Evolutionary conservation across 2,113 vertebrate species (phyloP).

Genomic region (Hemicordylus capensis): DNA sequence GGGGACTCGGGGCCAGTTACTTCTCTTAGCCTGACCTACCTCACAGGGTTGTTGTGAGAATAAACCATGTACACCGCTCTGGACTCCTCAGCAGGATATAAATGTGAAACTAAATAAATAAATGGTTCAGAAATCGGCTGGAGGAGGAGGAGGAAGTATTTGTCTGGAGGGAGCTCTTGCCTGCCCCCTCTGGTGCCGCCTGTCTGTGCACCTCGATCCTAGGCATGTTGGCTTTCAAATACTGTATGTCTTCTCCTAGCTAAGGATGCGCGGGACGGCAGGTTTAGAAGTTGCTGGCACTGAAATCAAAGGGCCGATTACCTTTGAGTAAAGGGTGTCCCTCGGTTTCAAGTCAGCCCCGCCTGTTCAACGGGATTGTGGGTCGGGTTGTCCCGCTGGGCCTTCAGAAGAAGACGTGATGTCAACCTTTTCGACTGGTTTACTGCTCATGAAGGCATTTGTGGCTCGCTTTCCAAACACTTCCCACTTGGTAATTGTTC

Average conservation of each 20-base stretch:
- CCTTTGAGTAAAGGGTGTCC: background rate
- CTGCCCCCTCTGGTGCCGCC: too few species aligned
- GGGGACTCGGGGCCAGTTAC: too few species aligned
- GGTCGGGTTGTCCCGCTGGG: background rate
- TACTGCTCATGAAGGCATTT: slow-evolving; percentile 73
- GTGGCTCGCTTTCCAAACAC: slow-evolving; percentile 78
- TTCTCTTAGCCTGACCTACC: too few species aligned
- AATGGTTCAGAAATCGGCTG: too few species aligned
- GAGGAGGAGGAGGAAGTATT: too few species aligned
- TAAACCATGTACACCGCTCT: too few species aligned
- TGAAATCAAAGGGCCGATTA: background rate
- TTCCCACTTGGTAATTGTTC: slow-evolving; percentile 82
- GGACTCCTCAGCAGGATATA: too few species aligned
- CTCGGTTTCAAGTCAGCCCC: background rate
- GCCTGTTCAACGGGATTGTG: background rate
- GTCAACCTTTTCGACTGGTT: slow-evolving; percentile 60
- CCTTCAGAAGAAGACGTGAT: slow-evolving; percentile 16
- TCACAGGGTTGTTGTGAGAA: too few species aligned
- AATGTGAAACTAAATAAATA: too few species aligned
- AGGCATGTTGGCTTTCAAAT: background rate
- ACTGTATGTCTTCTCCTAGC: background rate
- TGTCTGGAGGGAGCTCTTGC: too few species aligned
- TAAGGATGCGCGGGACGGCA: background rate
- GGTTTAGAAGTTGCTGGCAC: background rate
- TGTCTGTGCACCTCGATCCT: too few species aligned